phyloP scores from a whole-genome alignment of 2,888 invertebrate species.

The Chaetoderma sp. region DNA sequence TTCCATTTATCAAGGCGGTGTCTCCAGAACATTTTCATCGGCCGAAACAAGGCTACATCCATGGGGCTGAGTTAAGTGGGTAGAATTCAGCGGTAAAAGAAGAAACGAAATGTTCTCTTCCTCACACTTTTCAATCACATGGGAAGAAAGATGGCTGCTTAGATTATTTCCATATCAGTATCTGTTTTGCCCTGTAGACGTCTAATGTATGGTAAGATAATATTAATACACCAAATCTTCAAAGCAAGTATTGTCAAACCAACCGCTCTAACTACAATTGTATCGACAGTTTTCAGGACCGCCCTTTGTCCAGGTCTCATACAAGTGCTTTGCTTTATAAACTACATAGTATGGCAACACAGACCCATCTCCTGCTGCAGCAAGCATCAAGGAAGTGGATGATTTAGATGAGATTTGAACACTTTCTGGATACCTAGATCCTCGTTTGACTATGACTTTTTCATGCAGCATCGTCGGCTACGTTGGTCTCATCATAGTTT shows the following conservation, averaged over 20 bases:
- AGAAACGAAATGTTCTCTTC: slow-evolving; percentile 60
- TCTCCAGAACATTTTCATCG: slow-evolving; percentile 28
- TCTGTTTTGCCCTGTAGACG: slow-evolving; percentile 53
- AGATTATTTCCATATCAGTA: slow-evolving; percentile 69
- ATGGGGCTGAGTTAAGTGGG: slow-evolving; percentile 37
- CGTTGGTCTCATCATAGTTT: slow-evolving; percentile 63
- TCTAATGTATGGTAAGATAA: slow-evolving; percentile 46
- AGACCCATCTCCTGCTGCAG: slow-evolving; percentile 63
- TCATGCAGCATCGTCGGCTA: slow-evolving; percentile 62
- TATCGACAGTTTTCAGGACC: slow-evolving; percentile 65
- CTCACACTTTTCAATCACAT: slow-evolving; percentile 57
- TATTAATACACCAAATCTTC: slow-evolving; percentile 48
- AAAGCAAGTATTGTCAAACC: slow-evolving; percentile 56
- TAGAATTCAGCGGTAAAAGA: slow-evolving; percentile 35
- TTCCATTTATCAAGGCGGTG: too few species aligned
- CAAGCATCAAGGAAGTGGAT: slow-evolving; percentile 62
- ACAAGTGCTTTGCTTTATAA: slow-evolving; percentile 67
- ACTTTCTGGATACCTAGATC: slow-evolving; percentile 52
- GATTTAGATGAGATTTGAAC: slow-evolving; percentile 62
- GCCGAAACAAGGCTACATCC: slow-evolving; percentile 29
- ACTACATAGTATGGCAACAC: slow-evolving; percentile 68
- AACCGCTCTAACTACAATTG: slow-evolving; percentile 63
- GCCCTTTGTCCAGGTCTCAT: slow-evolving; percentile 64
- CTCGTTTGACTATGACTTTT: slow-evolving; percentile 18
- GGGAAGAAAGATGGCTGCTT: slow-evolving; percentile 33